phyloP scores from a whole-genome alignment of 2,797 vertebrate species.

The Crocodylus rhombifer region DNA sequence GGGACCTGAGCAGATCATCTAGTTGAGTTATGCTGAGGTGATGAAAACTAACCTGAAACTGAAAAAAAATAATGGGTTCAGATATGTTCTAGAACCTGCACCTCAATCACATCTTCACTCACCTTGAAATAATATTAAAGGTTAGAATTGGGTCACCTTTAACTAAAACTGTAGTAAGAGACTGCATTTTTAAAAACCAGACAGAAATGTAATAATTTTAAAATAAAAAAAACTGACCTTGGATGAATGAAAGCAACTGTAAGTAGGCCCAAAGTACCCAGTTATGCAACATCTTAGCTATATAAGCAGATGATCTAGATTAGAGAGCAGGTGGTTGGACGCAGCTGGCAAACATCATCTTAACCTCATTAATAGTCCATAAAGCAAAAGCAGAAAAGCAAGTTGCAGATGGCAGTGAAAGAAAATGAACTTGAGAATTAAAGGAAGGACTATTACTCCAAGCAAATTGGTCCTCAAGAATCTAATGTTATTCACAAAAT shows the following conservation, averaged over 20 bases:
- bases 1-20: no score
- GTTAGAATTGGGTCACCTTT: slow-evolving; percentile 8
- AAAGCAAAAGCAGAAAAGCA: slow-evolving; percentile 34
- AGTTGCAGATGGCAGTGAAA: slow-evolving; percentile 57
- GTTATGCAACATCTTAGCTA: not conserved
- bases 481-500: slow-evolving; percentile 17
- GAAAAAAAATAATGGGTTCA: not conserved
- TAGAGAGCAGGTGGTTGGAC: slow-evolving; percentile 50
- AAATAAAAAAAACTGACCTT: slow-evolving; percentile 18
- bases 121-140: slow-evolving; percentile 39
- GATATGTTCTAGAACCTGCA: not conserved
- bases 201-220: slow-evolving; percentile 22
- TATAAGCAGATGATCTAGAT: not conserved
- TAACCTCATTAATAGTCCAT: slow-evolving; percentile 50
- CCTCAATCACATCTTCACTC: not conserved
- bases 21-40: not conserved
- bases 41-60: slow-evolving; percentile 8
- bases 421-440: slow-evolving; percentile 30
- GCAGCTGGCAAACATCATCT: slow-evolving; percentile 51
- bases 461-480: not conserved
- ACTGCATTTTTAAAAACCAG: not conserved
- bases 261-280: not conserved
- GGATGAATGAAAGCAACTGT: slow-evolving; percentile 11
- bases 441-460: not conserved
- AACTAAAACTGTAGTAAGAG: not conserved